These are phyloP conservation scores for Echinarachnius parma DNA, from an alignment of 53 echinoderm and acorn worm genomes.

Conservation along the genomic window DNA sequence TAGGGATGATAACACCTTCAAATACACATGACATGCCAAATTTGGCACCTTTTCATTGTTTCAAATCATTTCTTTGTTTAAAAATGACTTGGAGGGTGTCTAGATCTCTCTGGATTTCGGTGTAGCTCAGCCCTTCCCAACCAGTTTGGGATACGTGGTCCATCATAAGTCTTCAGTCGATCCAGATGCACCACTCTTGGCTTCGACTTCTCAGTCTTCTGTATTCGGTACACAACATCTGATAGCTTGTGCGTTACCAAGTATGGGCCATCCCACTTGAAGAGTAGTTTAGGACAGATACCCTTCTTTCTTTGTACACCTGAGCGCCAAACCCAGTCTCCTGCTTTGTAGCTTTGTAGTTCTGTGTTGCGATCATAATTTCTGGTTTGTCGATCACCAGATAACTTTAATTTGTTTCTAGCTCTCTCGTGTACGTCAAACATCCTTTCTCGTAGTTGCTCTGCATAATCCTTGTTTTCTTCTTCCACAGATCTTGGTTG, in stretches of 20 bases:
- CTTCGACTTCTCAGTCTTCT: not conserved
- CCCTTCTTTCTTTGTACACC: conserved; percentile 15
- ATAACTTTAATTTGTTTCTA: not conserved
- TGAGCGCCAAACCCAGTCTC: conserved; percentile 11
- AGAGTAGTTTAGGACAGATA: not conserved
- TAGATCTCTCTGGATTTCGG: too few relatives aligned
- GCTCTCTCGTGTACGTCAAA: not conserved
- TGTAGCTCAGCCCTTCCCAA: too few relatives aligned
- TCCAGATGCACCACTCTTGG: conserved; percentile 29
- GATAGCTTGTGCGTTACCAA: not conserved
- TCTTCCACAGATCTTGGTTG: not conserved
- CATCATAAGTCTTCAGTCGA: conserved; percentile 28
- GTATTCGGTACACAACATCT: conserved; percentile 8
- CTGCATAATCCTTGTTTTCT: not conserved
- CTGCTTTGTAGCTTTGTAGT: not conserved
- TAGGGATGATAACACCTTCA: too few relatives aligned
- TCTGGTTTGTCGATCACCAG: not conserved
- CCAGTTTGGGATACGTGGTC: too few relatives aligned
- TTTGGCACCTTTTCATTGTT: too few relatives aligned
- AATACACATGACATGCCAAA: too few relatives aligned
- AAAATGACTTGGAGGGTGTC: too few relatives aligned
- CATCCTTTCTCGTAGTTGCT: conserved; percentile 13
- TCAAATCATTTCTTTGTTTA: too few relatives aligned
- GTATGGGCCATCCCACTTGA: conserved; percentile 20
- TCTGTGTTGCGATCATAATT: not conserved